Conservation (phyloP, 2,888 invertebrate genomes). For the Nesidiocoris tenuis region DNA sequence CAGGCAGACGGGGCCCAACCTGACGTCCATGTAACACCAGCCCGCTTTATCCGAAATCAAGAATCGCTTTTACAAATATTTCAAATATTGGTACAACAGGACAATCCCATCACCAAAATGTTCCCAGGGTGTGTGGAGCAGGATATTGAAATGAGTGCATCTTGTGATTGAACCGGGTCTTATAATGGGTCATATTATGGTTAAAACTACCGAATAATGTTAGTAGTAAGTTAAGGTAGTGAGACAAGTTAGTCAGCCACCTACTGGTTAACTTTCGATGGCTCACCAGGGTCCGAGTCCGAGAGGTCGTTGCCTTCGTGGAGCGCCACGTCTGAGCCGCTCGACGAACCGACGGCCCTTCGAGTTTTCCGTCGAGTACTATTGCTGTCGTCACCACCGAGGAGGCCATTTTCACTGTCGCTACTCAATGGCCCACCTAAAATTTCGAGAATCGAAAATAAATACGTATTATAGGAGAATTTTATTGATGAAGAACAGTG, state of each 20-base stretch:
- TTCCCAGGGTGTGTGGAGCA: neutral
- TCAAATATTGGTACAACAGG: neutral
- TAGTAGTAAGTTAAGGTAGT: neutral
- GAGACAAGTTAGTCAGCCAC: conserved; percentile 39
- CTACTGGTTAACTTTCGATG: conserved; percentile 43
- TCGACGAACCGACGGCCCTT: conserved; percentile 61
- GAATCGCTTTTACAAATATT: too few species aligned
- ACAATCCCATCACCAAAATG: neutral
- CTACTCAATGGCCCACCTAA: conserved; percentile 46
- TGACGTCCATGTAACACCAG: too few species aligned
- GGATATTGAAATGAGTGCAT: neutral
- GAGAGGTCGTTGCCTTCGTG: conserved; percentile 62
- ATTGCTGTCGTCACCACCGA: conserved; percentile 45
- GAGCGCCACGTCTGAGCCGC: conserved; percentile 65
- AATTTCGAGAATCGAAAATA: neutral
- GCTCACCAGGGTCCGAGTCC: conserved; percentile 50
- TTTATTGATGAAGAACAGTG: too few species aligned
- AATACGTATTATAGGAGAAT: neutral
- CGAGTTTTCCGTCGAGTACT: conserved; percentile 44
- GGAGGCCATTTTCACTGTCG: conserved; percentile 48
- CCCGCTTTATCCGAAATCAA: too few species aligned
- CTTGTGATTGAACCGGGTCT: too few species aligned
- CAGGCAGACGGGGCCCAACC: too few species aligned
- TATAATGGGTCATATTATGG: too few species aligned
- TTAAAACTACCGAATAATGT: too few species aligned